Base-by-base conservation (phyloP, 2,113 vertebrate genomes). In the Ameiurus melas region DNA sequence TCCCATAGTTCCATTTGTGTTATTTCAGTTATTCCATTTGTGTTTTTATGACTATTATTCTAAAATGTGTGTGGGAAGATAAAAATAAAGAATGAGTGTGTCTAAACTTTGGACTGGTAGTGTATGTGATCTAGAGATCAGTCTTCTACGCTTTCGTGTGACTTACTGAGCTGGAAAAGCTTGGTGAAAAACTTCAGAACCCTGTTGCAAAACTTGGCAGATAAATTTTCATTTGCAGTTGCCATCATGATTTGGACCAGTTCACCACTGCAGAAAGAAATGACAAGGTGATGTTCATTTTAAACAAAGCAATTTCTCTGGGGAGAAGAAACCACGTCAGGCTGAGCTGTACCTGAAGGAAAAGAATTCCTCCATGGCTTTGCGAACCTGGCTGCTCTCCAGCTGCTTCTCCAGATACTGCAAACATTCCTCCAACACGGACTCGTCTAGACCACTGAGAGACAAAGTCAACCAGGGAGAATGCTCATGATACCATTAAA, bases 161-260 rank as follows among this genome's bases (percentile, higher is more conserved):
- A 97, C 98, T 98, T 95, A 99, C 98, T 97, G 36, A 99, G 97
- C 92, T 99, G 98, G 94, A 99, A 99, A 90, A 99, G 98, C 93
- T 98, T 99, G 92, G 98, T 99, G 95, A 99, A 99, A 93, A 99
- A 99, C 90, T 99, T 99, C 92, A 99, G 95, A 86, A 99, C 98
- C 53, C 97, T 94, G 96, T 99, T 99, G 93, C 98, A 99, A 93
- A 99, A 99, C 93, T 98, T 99, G 20, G 98, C 98, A 0, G 98
- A 99, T 27, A 99, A 95, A 92, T 96, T 98, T 92, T 99, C 98
- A 86, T 99, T 99, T 92, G 98, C 98, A 0, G 98, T 99, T 0
- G 97, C 97, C 98, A 99, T 99, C 98, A 99, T 99, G 92, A 99
- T 99, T 94, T 99, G 98, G 82, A 99, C 98, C 85, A 99, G 95